Evolutionary conservation across 1,140 invertebrate species (phyloP).

Genomic region (Agrilus planipennis): DNA sequence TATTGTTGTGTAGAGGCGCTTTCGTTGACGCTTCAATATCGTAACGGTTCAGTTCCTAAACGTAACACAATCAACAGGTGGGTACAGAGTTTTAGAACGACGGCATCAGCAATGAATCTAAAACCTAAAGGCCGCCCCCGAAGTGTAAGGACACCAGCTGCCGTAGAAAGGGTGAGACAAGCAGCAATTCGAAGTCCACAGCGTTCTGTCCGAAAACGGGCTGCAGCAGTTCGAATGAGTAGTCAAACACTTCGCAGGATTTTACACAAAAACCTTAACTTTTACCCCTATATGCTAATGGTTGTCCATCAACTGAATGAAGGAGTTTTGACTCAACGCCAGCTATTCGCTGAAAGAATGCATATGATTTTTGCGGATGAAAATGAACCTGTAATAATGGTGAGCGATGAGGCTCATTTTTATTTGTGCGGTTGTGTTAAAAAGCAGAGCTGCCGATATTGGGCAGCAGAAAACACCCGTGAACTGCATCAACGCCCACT

Average conservation of each 20-base stretch:
- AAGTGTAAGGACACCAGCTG: slow-evolving; percentile 7
- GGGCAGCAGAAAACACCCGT: slow-evolving; percentile 15
- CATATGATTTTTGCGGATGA: slow-evolving; percentile 8
- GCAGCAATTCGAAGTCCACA: slow-evolving; percentile 2
- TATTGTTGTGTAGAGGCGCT: background rate
- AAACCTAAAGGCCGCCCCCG: slow-evolving; percentile 2
- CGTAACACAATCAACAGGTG: slow-evolving; percentile 3
- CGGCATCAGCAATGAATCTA: slow-evolving; percentile 4
- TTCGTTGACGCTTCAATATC: slow-evolving; percentile 5
- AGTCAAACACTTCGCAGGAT: slow-evolving; percentile 3
- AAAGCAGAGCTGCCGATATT: slow-evolving; percentile 15
- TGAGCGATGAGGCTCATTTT: slow-evolving; percentile 15
- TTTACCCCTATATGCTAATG: slow-evolving; percentile 1
- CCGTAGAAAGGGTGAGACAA: slow-evolving; percentile 6
- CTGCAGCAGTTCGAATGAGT: slow-evolving; percentile 1
- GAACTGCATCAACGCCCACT: slow-evolving; percentile 10
- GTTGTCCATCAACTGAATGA: slow-evolving; percentile 3
- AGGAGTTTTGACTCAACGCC: background rate
- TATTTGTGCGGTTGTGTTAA: slow-evolving; percentile 16
- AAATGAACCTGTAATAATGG: slow-evolving; percentile 6
- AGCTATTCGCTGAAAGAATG: slow-evolving; percentile 5
- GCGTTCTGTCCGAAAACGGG: slow-evolving; percentile 7
- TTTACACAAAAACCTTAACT: slow-evolving; percentile 4
- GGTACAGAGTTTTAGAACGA: slow-evolving; percentile 7
- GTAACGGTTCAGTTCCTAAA: slow-evolving; percentile 1